Evolutionary conservation across 2,888 invertebrate species (phyloP).

Genomic region (Odontocerum albicorne): DNA sequence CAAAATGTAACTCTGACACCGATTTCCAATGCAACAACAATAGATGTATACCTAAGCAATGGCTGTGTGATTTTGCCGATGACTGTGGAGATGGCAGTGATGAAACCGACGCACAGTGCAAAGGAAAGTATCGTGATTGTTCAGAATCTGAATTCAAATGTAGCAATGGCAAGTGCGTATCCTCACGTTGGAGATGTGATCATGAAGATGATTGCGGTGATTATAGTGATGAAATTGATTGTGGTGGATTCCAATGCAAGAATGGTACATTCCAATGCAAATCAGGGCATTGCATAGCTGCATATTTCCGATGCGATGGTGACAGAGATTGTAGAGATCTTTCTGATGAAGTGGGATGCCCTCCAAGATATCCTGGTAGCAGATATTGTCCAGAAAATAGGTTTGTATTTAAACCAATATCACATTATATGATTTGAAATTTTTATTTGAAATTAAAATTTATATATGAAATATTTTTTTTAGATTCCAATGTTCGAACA

Average conservation of each 20-base stretch:
- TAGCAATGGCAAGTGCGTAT: slow-evolving; percentile 86
- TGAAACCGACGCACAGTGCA: slow-evolving; percentile 79
- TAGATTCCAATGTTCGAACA: slow-evolving; percentile 90
- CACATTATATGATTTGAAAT: neutral
- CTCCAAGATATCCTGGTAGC: slow-evolving; percentile 84
- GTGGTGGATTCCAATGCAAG: slow-evolving; percentile 83
- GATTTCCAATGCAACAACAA: slow-evolving; percentile 94
- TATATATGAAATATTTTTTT: slow-evolving; percentile 4
- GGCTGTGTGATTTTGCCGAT: slow-evolving; percentile 96
- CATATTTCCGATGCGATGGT: slow-evolving; percentile 87
- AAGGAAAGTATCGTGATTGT: slow-evolving; percentile 82
- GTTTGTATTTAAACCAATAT: slow-evolving; percentile 38
- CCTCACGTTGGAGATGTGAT: slow-evolving; percentile 91
- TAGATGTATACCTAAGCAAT: slow-evolving; percentile 84
- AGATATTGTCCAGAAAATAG: slow-evolving; percentile 83
- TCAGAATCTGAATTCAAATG: slow-evolving; percentile 93
- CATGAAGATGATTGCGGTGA: slow-evolving; percentile 97
- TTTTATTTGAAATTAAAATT: slow-evolving; percentile 17
- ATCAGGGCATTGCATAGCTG: slow-evolving; percentile 91
- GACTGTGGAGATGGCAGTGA: slow-evolving; percentile 96
- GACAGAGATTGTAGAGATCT: slow-evolving; percentile 87
- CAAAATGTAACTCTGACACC: slow-evolving; percentile 80
- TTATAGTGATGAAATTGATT: slow-evolving; percentile 85
- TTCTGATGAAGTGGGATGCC: slow-evolving; percentile 88
- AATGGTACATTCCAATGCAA: slow-evolving; percentile 89